Conservation (phyloP, 2,888 invertebrate genomes). For the Cyclophora punctaria region DNA sequence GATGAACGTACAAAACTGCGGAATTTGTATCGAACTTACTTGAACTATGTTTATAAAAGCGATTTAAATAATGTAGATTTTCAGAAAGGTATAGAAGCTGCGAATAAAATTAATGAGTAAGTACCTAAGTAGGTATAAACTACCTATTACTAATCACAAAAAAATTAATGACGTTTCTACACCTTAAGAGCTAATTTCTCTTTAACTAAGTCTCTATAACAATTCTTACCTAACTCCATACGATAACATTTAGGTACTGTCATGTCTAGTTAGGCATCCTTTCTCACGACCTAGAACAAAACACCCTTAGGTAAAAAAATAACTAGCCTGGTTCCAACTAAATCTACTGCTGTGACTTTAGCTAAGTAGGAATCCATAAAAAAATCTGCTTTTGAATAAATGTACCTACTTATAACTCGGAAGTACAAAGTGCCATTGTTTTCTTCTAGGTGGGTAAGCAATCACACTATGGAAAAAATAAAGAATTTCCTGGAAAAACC, state of each 20-base stretch:
- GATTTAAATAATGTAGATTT: conserved; percentile 76
- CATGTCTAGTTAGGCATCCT: too few species aligned
- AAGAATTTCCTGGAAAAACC: conserved; percentile 68
- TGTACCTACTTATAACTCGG: not conserved
- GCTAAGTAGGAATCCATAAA: too few species aligned
- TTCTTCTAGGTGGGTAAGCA: conserved; percentile 75
- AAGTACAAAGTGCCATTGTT: not conserved
- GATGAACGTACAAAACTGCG: conserved; percentile 73
- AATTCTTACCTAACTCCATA: too few species aligned
- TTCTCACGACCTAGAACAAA: too few species aligned
- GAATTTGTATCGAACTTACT: conserved; percentile 64
- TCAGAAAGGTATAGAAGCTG: conserved; percentile 36
- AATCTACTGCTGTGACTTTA: too few species aligned
- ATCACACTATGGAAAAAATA: conserved; percentile 78
- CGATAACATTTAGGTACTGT: too few species aligned
- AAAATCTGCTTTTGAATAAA: not conserved
- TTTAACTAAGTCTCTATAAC: too few species aligned
- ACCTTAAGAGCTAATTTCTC: too few species aligned
- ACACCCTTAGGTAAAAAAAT: too few species aligned
- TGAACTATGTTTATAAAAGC: conserved; percentile 72
- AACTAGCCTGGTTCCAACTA: too few species aligned
- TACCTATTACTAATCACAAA: not conserved
- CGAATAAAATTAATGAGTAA: conserved; percentile 70
- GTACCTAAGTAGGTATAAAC: conserved; percentile 18
- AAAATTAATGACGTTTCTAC: too few species aligned